phyloP scores from a whole-genome alignment of 2,797 vertebrate species.

The Lacerta bilineata region DNA sequence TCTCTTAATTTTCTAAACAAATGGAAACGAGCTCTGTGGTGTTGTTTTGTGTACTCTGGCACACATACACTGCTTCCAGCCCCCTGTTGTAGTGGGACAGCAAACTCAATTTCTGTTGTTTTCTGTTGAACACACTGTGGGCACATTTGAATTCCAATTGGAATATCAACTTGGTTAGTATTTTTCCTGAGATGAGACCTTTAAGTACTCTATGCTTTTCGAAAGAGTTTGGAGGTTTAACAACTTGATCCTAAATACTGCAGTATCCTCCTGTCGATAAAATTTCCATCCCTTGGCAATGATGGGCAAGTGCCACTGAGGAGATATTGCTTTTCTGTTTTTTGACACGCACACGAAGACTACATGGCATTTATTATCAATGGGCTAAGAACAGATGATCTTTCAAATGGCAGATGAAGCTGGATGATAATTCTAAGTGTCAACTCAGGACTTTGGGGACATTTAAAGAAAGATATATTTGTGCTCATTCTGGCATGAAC shows the following conservation, averaged over 20 bases:
- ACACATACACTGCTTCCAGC: too few species aligned
- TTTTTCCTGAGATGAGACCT: background rate
- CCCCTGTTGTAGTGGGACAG: too few species aligned
- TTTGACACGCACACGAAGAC: conserved; percentile 69
- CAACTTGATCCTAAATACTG: conserved; percentile 29
- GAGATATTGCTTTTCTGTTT: conserved; percentile 65
- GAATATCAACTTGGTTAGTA: background rate
- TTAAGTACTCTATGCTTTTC: background rate
- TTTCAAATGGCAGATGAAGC: conserved; percentile 69
- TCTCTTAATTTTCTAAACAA: too few species aligned
- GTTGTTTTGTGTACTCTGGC: too few species aligned
- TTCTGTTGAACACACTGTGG: too few species aligned
- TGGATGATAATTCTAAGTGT: conserved; percentile 75
- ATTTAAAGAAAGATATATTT: conserved; percentile 69
- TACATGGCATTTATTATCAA: conserved; percentile 80
- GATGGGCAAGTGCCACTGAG: conserved; percentile 63
- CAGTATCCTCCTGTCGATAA: conserved; percentile 70
- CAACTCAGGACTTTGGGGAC: conserved; percentile 67
- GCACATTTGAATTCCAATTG: too few species aligned
- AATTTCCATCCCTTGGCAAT: conserved; percentile 72
- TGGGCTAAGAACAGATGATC: conserved; percentile 69
- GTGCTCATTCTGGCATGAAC: conserved; percentile 56
- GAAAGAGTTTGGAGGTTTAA: conserved; percentile 1
- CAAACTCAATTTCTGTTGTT: too few species aligned
- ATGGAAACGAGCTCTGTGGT: too few species aligned